Base-by-base conservation (phyloP, 2,797 vertebrate species). In the Sebastes vulpes region DNA sequence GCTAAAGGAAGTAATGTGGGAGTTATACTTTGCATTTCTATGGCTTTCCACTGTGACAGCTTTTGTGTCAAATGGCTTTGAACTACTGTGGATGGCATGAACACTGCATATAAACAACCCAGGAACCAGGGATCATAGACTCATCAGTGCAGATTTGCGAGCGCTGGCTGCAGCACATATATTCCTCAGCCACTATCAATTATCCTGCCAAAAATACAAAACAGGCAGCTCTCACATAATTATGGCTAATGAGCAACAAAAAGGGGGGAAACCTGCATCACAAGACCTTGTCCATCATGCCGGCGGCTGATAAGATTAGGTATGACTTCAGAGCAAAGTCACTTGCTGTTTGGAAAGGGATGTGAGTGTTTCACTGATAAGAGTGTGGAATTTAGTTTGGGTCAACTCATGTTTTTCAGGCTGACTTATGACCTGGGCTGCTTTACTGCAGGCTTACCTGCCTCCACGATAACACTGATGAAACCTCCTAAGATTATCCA, bases 221-320 rank as follows among this genome's bases (percentile, higher is more conserved):
- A 75, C 65, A 82, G 74, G 78, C 81, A 82, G 81, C 74, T 61
- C 67, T 69, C 58, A 64, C 25, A 72, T 93, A 85, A 93, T 91
- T 82, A 65, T 42, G 61, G 69, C 77, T 89, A 93, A 94, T 85
- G 82, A 91, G 76, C 75, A 89, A 86, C 82, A 83, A 89, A 89
- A 89, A 85, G 46, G 75, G 59, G 69, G 78, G 88, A 90, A 91
- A 91, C 79, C 83, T 77, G 46, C 70, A 65, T 74, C 84, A 87
- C 57, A 70, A 81, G 76, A 77, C 87, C 81, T 79, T 81, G 82
- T 92, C 86, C 78, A 81, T 83, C 72, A 68, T 0, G 8, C 20
- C 9, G 11, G 50, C 9, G 6, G 53, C 79, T 87, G 92, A 94
- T 88, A 67, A 93, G 83, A 93, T 93, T 82, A 84, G 77, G 50